These are phyloP conservation scores for Stratiomys singularior DNA, from an alignment of 2,888 invertebrate genomes.

Conservation along the genomic window DNA sequence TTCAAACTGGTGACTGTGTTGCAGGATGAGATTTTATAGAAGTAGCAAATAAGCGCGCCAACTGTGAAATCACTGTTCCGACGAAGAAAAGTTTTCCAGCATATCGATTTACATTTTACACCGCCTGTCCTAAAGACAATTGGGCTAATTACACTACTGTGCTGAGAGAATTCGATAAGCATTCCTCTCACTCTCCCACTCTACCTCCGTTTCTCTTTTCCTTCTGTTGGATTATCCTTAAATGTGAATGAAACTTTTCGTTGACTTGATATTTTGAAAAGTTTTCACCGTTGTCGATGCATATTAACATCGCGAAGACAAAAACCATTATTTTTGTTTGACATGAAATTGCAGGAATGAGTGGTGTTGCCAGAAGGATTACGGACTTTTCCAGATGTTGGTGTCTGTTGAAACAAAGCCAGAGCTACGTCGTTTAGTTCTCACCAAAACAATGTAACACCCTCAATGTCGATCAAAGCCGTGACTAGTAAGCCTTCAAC, in stretches of 20 bases:
- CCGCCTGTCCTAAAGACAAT: conserved; percentile 30
- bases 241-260: background rate
- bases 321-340: background rate
- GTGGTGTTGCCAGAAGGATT: too few relatives aligned
- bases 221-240: background rate
- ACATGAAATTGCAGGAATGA: too few relatives aligned
- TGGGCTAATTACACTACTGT: conserved; percentile 27
- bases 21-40: background rate
- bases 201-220: background rate
- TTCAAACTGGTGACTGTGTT: background rate
- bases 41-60: background rate
- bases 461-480: too few relatives aligned
- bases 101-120: conserved; percentile 42
- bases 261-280: conserved; percentile 8
- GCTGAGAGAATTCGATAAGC: too few relatives aligned
- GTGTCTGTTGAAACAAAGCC: too few relatives aligned
- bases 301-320: background rate
- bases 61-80: conserved; percentile 8
- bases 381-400: too few relatives aligned
- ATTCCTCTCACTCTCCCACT: too few relatives aligned
- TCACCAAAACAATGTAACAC: too few relatives aligned
- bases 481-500: too few relatives aligned
- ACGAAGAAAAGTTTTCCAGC: conserved; percentile 29
- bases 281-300: background rate
- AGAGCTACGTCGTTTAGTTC: too few relatives aligned